Evolutionary conservation across 2,797 vertebrate species (phyloP), one percentile per base, ranked within the genome.

Genomic region (Poecilia velifera): DNA sequence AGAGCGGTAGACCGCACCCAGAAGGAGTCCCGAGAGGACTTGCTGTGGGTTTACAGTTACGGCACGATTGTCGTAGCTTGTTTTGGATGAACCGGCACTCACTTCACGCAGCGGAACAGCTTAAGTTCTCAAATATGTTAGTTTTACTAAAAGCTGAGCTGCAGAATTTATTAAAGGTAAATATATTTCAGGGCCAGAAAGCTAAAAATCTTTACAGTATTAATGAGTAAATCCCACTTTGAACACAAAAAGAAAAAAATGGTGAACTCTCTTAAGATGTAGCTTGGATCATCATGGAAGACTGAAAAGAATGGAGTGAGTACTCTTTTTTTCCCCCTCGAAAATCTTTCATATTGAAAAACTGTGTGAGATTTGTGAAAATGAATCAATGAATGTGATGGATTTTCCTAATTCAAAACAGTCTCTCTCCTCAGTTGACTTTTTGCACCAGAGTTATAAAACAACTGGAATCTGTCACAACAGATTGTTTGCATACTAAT

Each of bases 41-140:
- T 34, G 10, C 53, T 43, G n/a, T 85, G 85, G 91, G 92, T 93
- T 84, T 90, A 74, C 39, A 6, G 1, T 93, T 91, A 89, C 92
- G 71, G 83, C 81, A 93, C 84, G 79, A 76, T 90, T 77, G 76
- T 43, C 80, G 80, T 91, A 85, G 85, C 51, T 90, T 86, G 83
- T 91, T 88, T 86, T 31, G 70, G 31, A 76, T 76, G 81, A 82
- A 85, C 66, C 39, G 55, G 34, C 49, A 51, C 80, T 28, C 77
- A 41, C 8, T 41, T 79, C 68, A 43, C 83, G 64, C 39, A 34
- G 74, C 1, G 79, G 72, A 81, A 88, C 77, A 73, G 20, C 77
- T 83, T 62, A 81, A 12, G 66, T 2, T 88, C 1, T 47, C 2
- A 12, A 72, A 36, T 45, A 41, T 68, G 70, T 51, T 66, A 9